A percentile compares a stretch with the other conserved stretches of the same genome.
These are phyloP conservation scores for Patella caerulea DNA, from an alignment of 2,888 invertebrate species.

Conservation along the genomic window DNA sequence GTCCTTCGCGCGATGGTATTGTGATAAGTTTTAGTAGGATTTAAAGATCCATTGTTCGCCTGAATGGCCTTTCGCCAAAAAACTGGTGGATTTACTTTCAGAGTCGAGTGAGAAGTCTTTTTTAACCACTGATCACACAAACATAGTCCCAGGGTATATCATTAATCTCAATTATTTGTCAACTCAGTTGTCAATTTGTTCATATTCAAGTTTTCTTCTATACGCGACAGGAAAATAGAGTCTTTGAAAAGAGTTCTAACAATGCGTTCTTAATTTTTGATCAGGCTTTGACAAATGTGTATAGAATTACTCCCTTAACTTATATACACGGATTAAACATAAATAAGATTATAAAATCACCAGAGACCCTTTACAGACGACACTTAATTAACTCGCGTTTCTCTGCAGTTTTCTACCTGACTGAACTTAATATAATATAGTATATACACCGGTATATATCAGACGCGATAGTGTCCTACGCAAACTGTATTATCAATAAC, in stretches of 20 bases:
- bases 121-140: slow-evolving; percentile 35
- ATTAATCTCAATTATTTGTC: slow-evolving; percentile 50
- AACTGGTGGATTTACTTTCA: slow-evolving; percentile 7
- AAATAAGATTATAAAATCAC: slow-evolving; percentile 10
- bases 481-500: no score
- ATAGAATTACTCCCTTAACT: background rate
- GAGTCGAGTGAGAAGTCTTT: slow-evolving; percentile 25
- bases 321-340: slow-evolving; percentile 5
- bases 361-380: background rate
- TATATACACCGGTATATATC: no score
- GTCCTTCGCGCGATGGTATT: slow-evolving; percentile 38
- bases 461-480: no score
- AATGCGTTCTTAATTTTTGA: background rate
- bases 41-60: slow-evolving; percentile 32
- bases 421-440: background rate
- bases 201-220: slow-evolving; percentile 5
- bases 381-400: slow-evolving; percentile 1
- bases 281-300: background rate
- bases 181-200: slow-evolving; percentile 42
- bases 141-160: slow-evolving; percentile 35
- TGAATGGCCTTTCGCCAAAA: slow-evolving; percentile 16
- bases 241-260: slow-evolving; percentile 3
- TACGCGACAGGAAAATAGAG: slow-evolving; percentile 8
- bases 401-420: slow-evolving; percentile 2
- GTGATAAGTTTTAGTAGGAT: slow-evolving; percentile 36